Percentiles rank a stretch among this genome's conserved stretches.
These are phyloP conservation scores for Tetragnatha versicolor DNA, from an alignment of 1,140 invertebrate genomes.

Conservation along the genomic window DNA sequence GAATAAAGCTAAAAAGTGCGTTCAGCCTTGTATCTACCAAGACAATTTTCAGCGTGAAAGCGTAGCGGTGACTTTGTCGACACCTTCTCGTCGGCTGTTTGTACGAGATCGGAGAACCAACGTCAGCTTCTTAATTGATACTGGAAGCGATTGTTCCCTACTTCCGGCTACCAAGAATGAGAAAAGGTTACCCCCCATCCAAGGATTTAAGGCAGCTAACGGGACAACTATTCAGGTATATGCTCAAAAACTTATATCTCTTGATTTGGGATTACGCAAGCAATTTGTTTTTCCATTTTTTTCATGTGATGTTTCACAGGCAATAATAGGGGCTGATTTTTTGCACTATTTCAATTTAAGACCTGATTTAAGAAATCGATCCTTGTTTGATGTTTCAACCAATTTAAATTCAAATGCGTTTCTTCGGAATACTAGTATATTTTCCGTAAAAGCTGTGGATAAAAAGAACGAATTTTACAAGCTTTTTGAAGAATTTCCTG, in stretches of 20 bases:
- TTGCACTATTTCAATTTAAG: conserved; percentile 39
- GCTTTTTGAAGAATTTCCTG: too few species aligned
- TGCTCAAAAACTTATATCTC: conserved; percentile 8
- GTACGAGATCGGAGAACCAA: conserved; percentile 9
- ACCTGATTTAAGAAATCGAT: conserved; percentile 14
- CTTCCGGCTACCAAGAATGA: neutral
- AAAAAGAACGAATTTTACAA: too few species aligned
- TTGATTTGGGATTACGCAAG: conserved; percentile 29
- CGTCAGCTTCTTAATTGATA: conserved; percentile 39
- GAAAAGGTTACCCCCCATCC: neutral
- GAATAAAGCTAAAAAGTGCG: too few species aligned
- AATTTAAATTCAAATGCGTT: neutral
- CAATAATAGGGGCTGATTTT: conserved; percentile 50
- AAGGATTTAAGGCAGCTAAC: conserved; percentile 32
- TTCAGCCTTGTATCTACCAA: too few species aligned
- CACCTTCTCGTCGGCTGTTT: conserved; percentile 19
- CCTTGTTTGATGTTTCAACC: conserved; percentile 5
- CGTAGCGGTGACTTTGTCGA: too few species aligned
- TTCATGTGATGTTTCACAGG: neutral
- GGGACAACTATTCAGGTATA: conserved; percentile 23
- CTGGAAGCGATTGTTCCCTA: neutral
- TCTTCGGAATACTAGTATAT: neutral
- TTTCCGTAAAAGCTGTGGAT: conserved; percentile 1
- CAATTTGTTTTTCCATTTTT: conserved; percentile 27
- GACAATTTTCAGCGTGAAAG: too few species aligned